phyloP scores from a whole-genome alignment of 1,140 invertebrate genomes.

The Ptiloglossa arizonensis region DNA sequence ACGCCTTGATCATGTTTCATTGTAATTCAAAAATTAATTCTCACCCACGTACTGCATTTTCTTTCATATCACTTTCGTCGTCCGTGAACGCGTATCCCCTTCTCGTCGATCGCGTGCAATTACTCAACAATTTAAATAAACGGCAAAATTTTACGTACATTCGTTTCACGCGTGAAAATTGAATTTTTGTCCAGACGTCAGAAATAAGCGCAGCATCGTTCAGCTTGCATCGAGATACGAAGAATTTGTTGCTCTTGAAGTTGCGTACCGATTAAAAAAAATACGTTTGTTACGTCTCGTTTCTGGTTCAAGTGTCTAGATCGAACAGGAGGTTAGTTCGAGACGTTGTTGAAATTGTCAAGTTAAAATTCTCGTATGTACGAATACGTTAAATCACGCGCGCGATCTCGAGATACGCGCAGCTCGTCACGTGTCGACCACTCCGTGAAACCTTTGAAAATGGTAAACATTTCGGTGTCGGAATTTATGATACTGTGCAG shows the following conservation, averaged over 20 bases:
- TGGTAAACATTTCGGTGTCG: conserved; percentile 60
- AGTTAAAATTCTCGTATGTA: background rate
- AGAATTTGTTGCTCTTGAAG: conserved; percentile 15
- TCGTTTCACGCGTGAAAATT: background rate
- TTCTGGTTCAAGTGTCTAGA: background rate
- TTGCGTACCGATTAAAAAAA: background rate
- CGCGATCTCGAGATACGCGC: background rate
- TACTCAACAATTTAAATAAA: background rate
- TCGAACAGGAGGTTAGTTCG: background rate
- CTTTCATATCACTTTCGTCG: background rate
- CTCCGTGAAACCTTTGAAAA: conserved; percentile 28
- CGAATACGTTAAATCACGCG: background rate
- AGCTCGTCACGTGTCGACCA: too few relatives aligned
- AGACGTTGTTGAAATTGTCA: conserved; percentile 20
- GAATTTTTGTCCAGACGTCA: background rate
- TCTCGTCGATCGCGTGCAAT: background rate
- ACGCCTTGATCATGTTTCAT: too few relatives aligned
- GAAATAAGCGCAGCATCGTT: conserved; percentile 15
- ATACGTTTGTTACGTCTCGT: background rate
- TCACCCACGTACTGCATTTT: conserved; percentile 47
- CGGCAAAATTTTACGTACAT: too few relatives aligned
- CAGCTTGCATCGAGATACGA: background rate
- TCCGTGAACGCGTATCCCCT: too few relatives aligned
- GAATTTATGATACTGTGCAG: conserved; percentile 68
- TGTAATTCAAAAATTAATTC: background rate